Evolutionary conservation across 2,888 invertebrate species (phyloP), one percentile per base, ranked within the genome.

Genomic region (Stenoptilia bipunctidactyla): DNA sequence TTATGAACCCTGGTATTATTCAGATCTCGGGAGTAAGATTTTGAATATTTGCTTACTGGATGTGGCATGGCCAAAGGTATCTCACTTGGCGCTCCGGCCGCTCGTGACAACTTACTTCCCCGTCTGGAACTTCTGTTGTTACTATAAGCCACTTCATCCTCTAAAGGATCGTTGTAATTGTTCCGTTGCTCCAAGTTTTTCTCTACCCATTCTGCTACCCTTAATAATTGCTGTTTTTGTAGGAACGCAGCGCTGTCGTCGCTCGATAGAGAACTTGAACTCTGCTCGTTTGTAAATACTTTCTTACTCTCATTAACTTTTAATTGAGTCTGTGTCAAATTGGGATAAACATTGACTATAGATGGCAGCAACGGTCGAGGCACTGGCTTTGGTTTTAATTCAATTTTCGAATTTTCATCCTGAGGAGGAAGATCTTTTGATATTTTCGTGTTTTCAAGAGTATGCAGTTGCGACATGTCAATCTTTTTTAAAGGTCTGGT

Each of bases 161-260:
- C 82, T 15, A 77, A 46, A 1, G 74, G 79, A 49, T 82, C 82
- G 27, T 74, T 77, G 39, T 70, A 70, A 49, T 65, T 83, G 39
- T 79, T 83, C 44, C 82, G 84, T 44, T 79, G 84, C 43, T 83
- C 85, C 57, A 87, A 63, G 53, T 88, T 90, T 50, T 87, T 88
- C 61, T 90, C 89, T 13, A 92, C 90, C 92, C 92, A 92, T 53
- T 92, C 91, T 0, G 91, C 92, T 9, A 92, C 92, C 50, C 90
- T 79, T 13, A 88, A 87, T 46, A 90, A 57, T 45, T 90, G 90
- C 45, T 88, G 88, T 15, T 88, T 86, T 40, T 88, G 85, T 41
- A 88, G 51, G 47, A 88, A 52, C 1, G 87, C 86, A 27, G 85
- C 84, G 46, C 85, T 85, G 40, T 85, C 85, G 39, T 85, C 85